Conservation (phyloP, 2,888 invertebrate genomes). For the Drosophila lacicola region DNA sequence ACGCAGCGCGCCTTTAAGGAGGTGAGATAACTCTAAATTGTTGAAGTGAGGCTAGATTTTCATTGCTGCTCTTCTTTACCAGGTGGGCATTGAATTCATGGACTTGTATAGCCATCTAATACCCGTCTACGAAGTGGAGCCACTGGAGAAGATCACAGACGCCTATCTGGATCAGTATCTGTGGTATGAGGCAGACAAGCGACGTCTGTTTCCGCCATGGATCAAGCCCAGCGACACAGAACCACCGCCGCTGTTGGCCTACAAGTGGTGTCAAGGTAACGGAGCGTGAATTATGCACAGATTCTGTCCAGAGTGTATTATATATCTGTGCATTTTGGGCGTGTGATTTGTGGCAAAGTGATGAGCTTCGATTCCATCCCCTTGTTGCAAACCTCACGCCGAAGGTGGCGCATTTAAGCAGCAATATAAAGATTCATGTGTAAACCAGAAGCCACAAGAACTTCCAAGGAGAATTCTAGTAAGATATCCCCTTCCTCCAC, state of each 20-base stretch:
- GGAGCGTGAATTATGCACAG: not conserved
- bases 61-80: conserved; percentile 25
- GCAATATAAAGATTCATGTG: not conserved
- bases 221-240: conserved; percentile 99
- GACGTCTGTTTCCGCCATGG: conserved; percentile 98
- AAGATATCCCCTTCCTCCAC: conserved; percentile 31
- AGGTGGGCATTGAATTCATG: conserved; percentile 99
- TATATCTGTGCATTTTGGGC: conserved; percentile 83
- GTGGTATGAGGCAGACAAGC: conserved; percentile 99
- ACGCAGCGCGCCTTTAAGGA: conserved; percentile 99
- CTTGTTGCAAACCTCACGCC: conserved; percentile 90
- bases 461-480: not conserved
- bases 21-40: conserved; percentile 83
- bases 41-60: not conserved
- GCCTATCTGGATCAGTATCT: conserved; percentile 99
- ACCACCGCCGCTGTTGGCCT: conserved; percentile 95
- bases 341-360: conserved; percentile 90
- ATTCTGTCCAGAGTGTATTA: not conserved
- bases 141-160: conserved; percentile 99
- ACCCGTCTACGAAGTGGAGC: conserved; percentile 99
- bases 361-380: conserved; percentile 87
- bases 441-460: not conserved
- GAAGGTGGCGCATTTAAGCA: conserved; percentile 78
- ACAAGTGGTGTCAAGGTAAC: conserved; percentile 99
- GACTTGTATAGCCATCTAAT: conserved; percentile 99